Conservation (phyloP, 2,113 vertebrate species). For the Corythoichthys haematopterus region DNA sequence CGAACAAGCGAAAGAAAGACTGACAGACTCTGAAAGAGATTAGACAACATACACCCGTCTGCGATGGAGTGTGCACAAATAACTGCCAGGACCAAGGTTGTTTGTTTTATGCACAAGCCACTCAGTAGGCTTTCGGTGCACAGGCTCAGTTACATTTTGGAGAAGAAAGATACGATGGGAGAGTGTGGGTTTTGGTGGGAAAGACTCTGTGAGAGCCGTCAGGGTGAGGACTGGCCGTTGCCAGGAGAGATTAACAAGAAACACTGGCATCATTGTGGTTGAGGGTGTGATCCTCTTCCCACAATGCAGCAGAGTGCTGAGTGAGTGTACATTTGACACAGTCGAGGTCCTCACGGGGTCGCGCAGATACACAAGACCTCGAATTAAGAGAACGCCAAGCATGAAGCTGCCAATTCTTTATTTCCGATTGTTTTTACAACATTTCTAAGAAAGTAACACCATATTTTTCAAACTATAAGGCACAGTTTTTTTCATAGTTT, state of each 20-base stretch:
- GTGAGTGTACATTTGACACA: slow-evolving; percentile 59
- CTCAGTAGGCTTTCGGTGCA: slow-evolving; percentile 53
- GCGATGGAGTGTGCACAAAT: slow-evolving; percentile 54
- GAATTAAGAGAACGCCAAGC: slow-evolving; percentile 44
- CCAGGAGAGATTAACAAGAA: slow-evolving; percentile 68
- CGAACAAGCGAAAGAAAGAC: slow-evolving; percentile 53
- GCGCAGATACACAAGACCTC: slow-evolving; percentile 60
- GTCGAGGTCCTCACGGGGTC: slow-evolving; percentile 65
- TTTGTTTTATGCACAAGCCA: slow-evolving; percentile 60
- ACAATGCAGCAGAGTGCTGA: slow-evolving; percentile 63
- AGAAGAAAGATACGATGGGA: slow-evolving; percentile 20
- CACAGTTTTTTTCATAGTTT: no score
- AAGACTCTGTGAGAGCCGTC: slow-evolving; percentile 59
- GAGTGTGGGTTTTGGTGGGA: slow-evolving; percentile 46
- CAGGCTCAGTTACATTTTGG: slow-evolving; percentile 44
- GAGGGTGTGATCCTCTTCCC: slow-evolving; percentile 63
- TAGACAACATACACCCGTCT: slow-evolving; percentile 65
- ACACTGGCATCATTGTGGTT: slow-evolving; percentile 73
- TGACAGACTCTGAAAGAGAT: slow-evolving; percentile 64
- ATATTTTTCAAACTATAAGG: no score
- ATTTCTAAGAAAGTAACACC: slow-evolving; percentile 13
- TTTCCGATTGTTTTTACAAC: slow-evolving; percentile 47
- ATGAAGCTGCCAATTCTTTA: slow-evolving; percentile 33
- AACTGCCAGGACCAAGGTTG: slow-evolving; percentile 61
- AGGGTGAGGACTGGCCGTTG: slow-evolving; percentile 58